These are phyloP conservation scores for Nerophis lumbriciformis DNA, from an alignment of 2,113 vertebrate genomes.

Conservation along the genomic window DNA sequence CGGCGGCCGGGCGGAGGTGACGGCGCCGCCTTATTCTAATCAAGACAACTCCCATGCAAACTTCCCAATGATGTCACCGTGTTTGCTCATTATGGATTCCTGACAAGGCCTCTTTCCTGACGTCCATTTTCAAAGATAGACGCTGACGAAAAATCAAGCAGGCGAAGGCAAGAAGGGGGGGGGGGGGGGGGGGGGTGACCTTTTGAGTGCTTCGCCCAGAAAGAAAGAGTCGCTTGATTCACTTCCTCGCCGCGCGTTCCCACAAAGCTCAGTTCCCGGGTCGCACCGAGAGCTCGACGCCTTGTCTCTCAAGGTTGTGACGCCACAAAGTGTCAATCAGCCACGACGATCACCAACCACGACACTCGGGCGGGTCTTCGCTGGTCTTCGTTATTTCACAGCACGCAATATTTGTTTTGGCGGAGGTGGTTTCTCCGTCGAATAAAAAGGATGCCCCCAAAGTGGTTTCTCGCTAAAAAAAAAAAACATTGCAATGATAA, in stretches of 20 bases:
- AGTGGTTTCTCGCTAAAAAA: too few relatives aligned
- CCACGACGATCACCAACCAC: too few relatives aligned
- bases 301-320: conserved; percentile 46
- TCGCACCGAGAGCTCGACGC: conserved; percentile 41
- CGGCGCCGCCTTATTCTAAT: conserved; percentile 63
- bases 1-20: conserved; percentile 49
- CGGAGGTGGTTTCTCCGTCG: too few relatives aligned
- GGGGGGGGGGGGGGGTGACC: conserved; percentile 2
- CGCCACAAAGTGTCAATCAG: conserved; percentile 26
- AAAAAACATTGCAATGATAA: too few relatives aligned
- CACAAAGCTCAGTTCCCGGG: conserved; percentile 49
- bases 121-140: conserved; percentile 17
- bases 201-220: background rate
- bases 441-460: too few relatives aligned
- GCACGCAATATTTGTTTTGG: too few relatives aligned
- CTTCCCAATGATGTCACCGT: conserved; percentile 64
- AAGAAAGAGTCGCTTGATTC: conserved; percentile 29
- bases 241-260: conserved; percentile 26
- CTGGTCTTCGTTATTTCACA: too few relatives aligned
- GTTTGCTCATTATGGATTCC: conserved; percentile 65
- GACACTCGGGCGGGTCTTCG: too few relatives aligned
- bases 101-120: conserved; percentile 35
- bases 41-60: conserved; percentile 66
- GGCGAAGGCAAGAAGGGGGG: background rate
- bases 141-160: conserved; percentile 5